phyloP scores from a whole-genome alignment of 2,888 invertebrate genomes.

The Philereme vetulata region DNA sequence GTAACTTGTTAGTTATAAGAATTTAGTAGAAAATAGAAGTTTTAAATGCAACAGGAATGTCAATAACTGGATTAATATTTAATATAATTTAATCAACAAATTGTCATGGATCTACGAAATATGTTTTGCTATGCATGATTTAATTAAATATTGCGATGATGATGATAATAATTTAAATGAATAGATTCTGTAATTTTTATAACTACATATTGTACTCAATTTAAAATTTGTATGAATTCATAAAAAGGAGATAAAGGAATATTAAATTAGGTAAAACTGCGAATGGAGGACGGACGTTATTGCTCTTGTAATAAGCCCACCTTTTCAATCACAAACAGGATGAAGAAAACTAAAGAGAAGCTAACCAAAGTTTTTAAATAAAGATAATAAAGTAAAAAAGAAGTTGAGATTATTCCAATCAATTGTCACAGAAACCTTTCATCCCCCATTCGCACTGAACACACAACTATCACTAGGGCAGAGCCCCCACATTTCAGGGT shows the following conservation, averaged over 20 bases:
- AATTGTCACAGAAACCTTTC: constrained; percentile 16
- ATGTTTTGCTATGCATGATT: constrained; percentile 39
- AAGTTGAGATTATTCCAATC: too few relatives aligned
- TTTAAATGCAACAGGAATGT: constrained; percentile 42
- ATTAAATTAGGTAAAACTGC: constrained; percentile 32
- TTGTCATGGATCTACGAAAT: constrained; percentile 45
- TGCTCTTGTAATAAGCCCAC: constrained; percentile 33
- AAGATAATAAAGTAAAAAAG: too few relatives aligned
- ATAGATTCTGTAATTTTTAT: constrained; percentile 42
- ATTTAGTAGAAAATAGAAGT: constrained; percentile 23
- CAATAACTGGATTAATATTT: constrained; percentile 12
- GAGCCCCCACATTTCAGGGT: constrained; percentile 76
- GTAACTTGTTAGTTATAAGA: constrained; percentile 29
- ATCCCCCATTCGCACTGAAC: constrained; percentile 52
- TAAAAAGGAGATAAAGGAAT: constrained; percentile 20
- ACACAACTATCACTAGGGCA: constrained; percentile 48
- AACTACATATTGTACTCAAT: constrained; percentile 30
- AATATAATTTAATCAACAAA: constrained; percentile 21
- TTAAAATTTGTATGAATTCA: constrained; percentile 18
- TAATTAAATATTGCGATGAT: constrained; percentile 38
- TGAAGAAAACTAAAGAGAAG: too few relatives aligned
- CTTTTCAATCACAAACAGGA: constrained; percentile 1
- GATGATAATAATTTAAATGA: constrained; percentile 22
- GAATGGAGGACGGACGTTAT: constrained; percentile 48
- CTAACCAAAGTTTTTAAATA: too few relatives aligned